Evolutionary conservation across 2,797 vertebrate species (phyloP).

Genomic region (Liasis olivaceus): DNA sequence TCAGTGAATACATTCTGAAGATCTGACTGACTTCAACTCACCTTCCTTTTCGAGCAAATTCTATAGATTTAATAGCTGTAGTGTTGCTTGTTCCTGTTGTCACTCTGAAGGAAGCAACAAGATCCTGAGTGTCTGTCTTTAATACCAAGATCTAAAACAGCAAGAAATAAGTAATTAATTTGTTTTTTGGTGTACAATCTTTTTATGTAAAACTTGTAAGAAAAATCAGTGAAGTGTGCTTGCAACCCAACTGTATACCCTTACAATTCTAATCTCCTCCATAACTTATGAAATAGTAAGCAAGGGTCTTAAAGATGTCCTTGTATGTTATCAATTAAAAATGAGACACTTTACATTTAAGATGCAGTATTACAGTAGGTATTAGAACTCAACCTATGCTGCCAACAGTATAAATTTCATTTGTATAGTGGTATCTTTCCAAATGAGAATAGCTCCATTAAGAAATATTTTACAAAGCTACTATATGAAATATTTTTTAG

Average conservation of each 20-base stretch:
- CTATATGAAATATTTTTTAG: not conserved
- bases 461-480: not conserved
- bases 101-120: constrained; percentile 97
- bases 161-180: constrained; percentile 51
- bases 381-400: not conserved
- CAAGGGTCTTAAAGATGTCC: not conserved
- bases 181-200: not conserved
- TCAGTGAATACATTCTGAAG: not conserved
- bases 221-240: constrained; percentile 28
- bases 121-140: constrained; percentile 93
- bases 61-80: constrained; percentile 97
- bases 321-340: not conserved
- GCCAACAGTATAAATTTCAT: not conserved
- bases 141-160: constrained; percentile 90
- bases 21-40: constrained; percentile 66
- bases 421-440: not conserved
- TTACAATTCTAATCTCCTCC: constrained; percentile 10
- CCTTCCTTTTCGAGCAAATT: constrained; percentile 98
- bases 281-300: constrained; percentile 12
- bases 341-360: not conserved
- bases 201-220: constrained; percentile 4
- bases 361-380: not conserved
- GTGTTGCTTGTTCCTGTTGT: constrained; percentile 99
- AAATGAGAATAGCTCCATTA: not conserved
- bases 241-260: not conserved